phyloP scores from a whole-genome alignment of 2,113 vertebrate genomes.

The Alexandromys fortis region DNA sequence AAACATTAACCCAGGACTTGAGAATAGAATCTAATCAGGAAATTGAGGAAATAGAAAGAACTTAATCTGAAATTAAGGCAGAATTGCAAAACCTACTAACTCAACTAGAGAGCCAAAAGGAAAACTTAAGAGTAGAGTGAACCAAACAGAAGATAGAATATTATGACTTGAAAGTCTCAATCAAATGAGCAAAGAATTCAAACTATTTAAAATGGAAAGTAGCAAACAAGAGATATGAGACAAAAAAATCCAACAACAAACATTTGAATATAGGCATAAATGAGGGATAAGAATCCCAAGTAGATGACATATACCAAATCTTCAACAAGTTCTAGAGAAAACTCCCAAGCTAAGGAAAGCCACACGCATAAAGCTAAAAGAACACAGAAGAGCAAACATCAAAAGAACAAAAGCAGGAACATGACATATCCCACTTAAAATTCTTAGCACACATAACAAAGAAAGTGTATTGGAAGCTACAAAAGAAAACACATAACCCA shows the following conservation, averaged over 20 bases:
- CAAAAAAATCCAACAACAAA: no score
- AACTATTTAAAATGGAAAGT: no score
- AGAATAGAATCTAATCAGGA: background rate
- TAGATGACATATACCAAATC: no score
- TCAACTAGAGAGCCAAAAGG: background rate
- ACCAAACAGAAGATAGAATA: no score
- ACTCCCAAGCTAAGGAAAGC: background rate
- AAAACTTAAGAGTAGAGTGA: background rate
- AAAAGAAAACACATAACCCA: background rate
- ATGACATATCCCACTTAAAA: background rate
- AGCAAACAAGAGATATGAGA: no score
- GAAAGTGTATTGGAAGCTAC: background rate
- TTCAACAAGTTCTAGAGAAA: background rate
- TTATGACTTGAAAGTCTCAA: no score
- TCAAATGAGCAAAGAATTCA: no score
- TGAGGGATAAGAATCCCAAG: no score
- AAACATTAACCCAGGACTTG: background rate
- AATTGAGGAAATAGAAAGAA: background rate
- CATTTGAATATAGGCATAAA: background rate
- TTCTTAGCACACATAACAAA: background rate
- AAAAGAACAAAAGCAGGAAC: background rate
- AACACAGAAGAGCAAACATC: background rate
- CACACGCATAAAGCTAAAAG: background rate
- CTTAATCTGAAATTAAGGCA: background rate
- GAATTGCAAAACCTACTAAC: background rate